Evolutionary conservation across 2,888 invertebrate genomes (phyloP), one percentile per base, ranked within the genome.

Genomic region (Petrolisthes cinctipes): DNA sequence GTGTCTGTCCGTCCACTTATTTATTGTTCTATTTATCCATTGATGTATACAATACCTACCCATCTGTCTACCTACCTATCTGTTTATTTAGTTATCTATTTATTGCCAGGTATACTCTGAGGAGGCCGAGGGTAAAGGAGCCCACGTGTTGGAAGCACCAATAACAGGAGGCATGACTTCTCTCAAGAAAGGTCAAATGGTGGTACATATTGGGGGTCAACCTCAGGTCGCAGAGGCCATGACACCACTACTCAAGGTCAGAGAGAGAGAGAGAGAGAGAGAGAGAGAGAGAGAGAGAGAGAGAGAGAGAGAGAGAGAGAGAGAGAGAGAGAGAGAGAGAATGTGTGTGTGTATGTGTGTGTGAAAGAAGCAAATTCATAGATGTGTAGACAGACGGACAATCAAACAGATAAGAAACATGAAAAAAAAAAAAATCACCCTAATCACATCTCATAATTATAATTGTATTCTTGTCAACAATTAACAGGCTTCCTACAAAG

Each of bases 61-160:
- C 37, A 37, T 37, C 37, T 37, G 37, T 37, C 37, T 37, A 37
- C 37, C 37, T 37, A 0, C 37, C 37, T 37, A 37, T 37, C 37
- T 37, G 37, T 37, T 37, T 37, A 37, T 37, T 37, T 37, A 37
- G 0, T 37, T 37, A 37, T 37, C 1, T 37, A 37, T 37, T 37
- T 1, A 37, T 37, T 2, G n/a, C 37, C 53, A 90, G 89, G 83
- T 11, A 56, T 90, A 85, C 81, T 54, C 54, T 11, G 68, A 83
- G 37, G 79, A 84, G 68, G 88, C 88, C 7, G 68, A 83, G 78
- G 56, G 54, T 37, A 84, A 78, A 51, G 88, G 86, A 7, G 90
- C 86, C 57, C 82, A 90, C 85, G 84, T 91, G 17, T 81, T 91
- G 82, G 91, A 91, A 76, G 89, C 86, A 5, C 91, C 91, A 11